phyloP scores from a whole-genome alignment of 2,888 invertebrate genomes.

The Phalangium opilio region DNA sequence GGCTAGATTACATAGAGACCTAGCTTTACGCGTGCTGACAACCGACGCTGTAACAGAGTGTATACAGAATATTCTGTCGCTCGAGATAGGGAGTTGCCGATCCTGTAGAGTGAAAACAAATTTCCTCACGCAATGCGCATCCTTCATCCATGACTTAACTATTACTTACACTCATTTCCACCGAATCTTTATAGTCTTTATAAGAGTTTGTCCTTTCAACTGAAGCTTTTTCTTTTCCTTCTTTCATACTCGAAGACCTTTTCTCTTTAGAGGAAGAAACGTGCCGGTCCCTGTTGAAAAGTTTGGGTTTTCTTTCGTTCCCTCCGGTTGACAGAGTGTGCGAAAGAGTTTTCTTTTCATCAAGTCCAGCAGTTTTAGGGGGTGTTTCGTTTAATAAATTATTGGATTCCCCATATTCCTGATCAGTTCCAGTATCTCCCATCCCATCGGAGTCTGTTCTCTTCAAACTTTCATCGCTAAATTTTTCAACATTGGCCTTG shows the following conservation, averaged over 20 bases:
- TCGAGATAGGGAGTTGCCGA: no score
- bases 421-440: constrained; percentile 37
- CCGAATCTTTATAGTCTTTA: constrained; percentile 9
- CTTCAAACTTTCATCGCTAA: constrained; percentile 41
- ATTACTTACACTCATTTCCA: constrained; percentile 14
- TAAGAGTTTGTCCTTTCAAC: constrained; percentile 5
- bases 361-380: constrained; percentile 16
- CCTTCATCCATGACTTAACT: background rate
- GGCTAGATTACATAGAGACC: no score
- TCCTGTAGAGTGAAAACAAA: no score
- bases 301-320: constrained; percentile 20
- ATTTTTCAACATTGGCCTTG: constrained; percentile 29
- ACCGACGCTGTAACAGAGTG: no score
- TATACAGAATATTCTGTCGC: no score
- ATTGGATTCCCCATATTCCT: constrained; percentile 47
- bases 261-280: constrained; percentile 18
- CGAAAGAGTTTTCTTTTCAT: constrained; percentile 14
- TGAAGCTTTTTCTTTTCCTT: constrained; percentile 11
- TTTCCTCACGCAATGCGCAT: no score
- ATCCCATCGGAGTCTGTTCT: constrained; percentile 38
- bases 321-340: constrained; percentile 5
- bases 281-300: constrained; percentile 20
- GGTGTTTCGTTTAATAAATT: constrained; percentile 29
- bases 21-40: no score
- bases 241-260: constrained; percentile 11